phyloP scores from a whole-genome alignment of 2,888 invertebrate species.

The Acronicta leporina region DNA sequence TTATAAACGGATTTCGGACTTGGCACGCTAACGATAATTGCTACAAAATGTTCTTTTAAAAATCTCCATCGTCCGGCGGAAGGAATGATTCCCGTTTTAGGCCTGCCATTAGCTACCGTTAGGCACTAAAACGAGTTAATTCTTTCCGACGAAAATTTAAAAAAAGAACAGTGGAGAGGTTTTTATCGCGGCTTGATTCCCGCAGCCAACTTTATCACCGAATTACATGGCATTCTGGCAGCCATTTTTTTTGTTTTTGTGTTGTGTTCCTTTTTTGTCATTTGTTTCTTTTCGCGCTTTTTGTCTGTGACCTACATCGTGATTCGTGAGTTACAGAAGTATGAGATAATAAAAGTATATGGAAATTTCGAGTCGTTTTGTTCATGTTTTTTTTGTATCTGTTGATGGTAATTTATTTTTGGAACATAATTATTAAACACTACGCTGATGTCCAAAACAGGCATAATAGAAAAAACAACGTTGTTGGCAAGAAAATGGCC shows the following conservation, averaged over 20 bases:
- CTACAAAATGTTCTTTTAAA: constrained; percentile 64
- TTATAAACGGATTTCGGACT: constrained; percentile 64
- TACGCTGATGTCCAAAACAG: too few species aligned
- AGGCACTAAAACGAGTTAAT: constrained; percentile 58
- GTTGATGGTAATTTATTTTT: too few species aligned
- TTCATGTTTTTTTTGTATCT: too few species aligned
- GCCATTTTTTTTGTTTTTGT: constrained; percentile 38
- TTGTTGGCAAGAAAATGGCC: too few species aligned
- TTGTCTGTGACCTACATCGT: constrained; percentile 17
- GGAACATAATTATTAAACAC: too few species aligned
- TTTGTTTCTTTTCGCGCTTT: constrained; percentile 42
- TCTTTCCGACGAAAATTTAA: constrained; percentile 50
- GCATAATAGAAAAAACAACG: too few species aligned
- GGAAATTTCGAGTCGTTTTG: neutral
- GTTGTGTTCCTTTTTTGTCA: constrained; percentile 28
- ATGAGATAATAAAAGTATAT: constrained; percentile 24
- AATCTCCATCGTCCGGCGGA: constrained; percentile 34
- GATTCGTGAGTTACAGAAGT: constrained; percentile 23
- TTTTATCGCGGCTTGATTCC: constrained; percentile 54
- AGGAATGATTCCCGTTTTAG: constrained; percentile 50
- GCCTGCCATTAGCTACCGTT: constrained; percentile 56
- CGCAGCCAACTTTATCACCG: constrained; percentile 48
- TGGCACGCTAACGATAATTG: constrained; percentile 68
- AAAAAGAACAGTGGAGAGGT: constrained; percentile 52
- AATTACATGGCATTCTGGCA: constrained; percentile 51